These are phyloP conservation scores for Yponomeuta plumbellus DNA, from an alignment of 2,888 invertebrate genomes.

Conservation along the genomic window DNA sequence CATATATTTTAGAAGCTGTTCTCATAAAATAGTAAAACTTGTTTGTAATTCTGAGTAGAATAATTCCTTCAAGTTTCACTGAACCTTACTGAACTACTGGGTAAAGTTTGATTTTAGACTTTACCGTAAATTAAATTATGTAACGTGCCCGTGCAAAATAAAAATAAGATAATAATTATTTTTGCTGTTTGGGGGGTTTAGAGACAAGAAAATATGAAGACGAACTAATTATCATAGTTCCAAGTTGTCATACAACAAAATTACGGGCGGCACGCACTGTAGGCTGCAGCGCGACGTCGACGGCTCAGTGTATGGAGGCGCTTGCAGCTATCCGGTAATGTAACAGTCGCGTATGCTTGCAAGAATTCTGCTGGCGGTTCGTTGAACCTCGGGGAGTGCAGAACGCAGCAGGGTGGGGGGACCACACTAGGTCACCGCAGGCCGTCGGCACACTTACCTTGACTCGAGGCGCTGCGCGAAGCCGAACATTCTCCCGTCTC, in stretches of 20 bases:
- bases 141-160: too few relatives aligned
- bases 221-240: neutral
- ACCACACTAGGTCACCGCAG: conserved; percentile 71
- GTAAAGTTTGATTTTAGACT: too few relatives aligned
- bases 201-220: neutral
- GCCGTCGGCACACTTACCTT: conserved; percentile 76
- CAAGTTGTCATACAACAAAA: neutral
- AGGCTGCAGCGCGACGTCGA: conserved; percentile 7
- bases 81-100: too few relatives aligned
- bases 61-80: too few relatives aligned
- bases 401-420: conserved; percentile 67
- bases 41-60: too few relatives aligned
- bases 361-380: conserved; percentile 72
- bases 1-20: too few relatives aligned
- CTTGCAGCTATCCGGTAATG: conserved; percentile 73
- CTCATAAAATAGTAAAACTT: too few relatives aligned
- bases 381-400: conserved; percentile 74
- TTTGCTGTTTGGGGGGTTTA: too few relatives aligned
- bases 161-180: too few relatives aligned
- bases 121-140: too few relatives aligned
- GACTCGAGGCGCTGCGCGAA: conserved; percentile 59
- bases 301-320: conserved; percentile 26
- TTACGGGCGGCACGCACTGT: neutral
- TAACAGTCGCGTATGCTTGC: conserved; percentile 69
- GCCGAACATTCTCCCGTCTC: conserved; percentile 23